Conservation (phyloP, 1,140 invertebrate genomes). For the Microplitis demolitor region DNA sequence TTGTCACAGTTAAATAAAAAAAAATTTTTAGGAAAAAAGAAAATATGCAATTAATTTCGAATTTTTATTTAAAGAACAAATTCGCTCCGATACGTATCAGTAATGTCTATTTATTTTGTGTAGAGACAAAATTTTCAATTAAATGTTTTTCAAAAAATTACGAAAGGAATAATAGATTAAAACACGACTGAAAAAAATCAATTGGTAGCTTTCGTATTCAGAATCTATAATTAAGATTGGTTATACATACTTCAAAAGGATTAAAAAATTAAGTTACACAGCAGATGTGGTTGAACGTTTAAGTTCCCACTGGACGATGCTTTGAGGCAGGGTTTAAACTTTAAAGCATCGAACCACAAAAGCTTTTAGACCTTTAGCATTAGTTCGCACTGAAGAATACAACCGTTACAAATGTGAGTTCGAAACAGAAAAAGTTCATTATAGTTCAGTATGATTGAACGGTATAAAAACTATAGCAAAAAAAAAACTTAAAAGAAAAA, state of each 20-base stretch:
- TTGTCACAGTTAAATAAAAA: constrained; percentile 15
- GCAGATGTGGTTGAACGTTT: neutral
- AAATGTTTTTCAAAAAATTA: too few relatives aligned
- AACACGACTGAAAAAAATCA: too few relatives aligned
- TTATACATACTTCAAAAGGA: neutral
- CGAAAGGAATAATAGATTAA: too few relatives aligned
- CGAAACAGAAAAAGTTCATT: neutral
- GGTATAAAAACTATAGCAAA: neutral
- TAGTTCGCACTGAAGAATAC: neutral
- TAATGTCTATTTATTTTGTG: too few relatives aligned
- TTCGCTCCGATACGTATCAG: too few relatives aligned
- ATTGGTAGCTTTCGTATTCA: too few relatives aligned
- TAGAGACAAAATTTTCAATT: too few relatives aligned
- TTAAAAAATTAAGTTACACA: neutral
- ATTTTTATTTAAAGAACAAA: too few relatives aligned
- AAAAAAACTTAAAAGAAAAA: neutral
- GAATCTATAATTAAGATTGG: too few relatives aligned
- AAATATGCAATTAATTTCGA: too few relatives aligned
- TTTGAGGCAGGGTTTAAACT: neutral
- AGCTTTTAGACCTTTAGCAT: neutral
- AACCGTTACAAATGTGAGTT: neutral
- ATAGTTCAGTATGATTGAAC: neutral
- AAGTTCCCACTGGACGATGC: constrained; percentile 4
- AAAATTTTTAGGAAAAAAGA: neutral
- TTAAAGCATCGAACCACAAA: constrained; percentile 20